A percentile compares a stretch with the other conserved stretches of the same genome.
These are phyloP conservation scores for Frankliniella fusca DNA, from an alignment of 2,888 invertebrate genomes.

Conservation along the genomic window DNA sequence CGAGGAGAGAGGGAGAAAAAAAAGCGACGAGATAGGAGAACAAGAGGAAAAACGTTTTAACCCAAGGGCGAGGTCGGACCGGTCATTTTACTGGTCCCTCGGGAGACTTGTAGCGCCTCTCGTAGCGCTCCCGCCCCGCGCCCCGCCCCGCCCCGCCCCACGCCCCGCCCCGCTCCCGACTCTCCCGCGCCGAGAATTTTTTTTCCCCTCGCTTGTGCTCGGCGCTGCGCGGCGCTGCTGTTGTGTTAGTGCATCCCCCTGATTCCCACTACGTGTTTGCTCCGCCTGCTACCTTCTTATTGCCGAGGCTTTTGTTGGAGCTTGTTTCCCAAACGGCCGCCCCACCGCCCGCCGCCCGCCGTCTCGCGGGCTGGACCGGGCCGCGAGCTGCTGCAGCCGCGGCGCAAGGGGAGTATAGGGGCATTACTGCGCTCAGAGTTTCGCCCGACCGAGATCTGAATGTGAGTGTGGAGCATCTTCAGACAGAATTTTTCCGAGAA, in stretches of 20 bases:
- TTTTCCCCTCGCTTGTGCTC: neutral
- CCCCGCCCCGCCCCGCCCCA: neutral
- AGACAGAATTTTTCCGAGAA: too few species aligned
- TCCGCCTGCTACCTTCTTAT: neutral
- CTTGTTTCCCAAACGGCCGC: too few species aligned
- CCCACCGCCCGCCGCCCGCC: too few species aligned
- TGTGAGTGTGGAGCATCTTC: too few species aligned
- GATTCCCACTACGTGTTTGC: neutral
- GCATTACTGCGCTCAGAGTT: too few species aligned
- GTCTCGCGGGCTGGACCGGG: too few species aligned
- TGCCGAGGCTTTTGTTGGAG: too few species aligned
- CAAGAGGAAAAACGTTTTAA: slow-evolving; percentile 14
- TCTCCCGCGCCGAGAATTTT: neutral
- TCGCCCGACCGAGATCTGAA: too few species aligned
- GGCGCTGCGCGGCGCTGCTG: too few species aligned
- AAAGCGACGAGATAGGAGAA: neutral
- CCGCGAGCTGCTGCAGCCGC: too few species aligned
- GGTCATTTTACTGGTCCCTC: slow-evolving; percentile 22
- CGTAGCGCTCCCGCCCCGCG: neutral
- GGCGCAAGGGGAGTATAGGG: too few species aligned
- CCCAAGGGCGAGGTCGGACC: slow-evolving; percentile 13
- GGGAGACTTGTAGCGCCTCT: slow-evolving; percentile 20
- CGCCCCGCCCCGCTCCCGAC: neutral
- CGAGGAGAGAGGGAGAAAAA: neutral
- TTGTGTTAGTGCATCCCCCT: neutral